Evolutionary conservation across 2,797 vertebrate genomes (phyloP).

Genomic region (Astyanax mexicanus): DNA sequence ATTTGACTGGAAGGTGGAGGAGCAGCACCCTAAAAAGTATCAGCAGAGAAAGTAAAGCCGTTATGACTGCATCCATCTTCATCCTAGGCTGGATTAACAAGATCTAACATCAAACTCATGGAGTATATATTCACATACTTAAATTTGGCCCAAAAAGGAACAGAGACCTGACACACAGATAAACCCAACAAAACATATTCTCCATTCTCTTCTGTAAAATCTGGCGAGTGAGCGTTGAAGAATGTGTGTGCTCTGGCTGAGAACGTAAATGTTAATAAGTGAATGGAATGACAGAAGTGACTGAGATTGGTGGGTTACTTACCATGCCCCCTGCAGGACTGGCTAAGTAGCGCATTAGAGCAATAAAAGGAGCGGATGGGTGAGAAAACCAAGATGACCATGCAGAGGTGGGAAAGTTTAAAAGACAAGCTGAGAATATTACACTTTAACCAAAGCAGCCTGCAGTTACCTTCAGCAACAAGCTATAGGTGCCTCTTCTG

Average conservation of each 20-base stretch:
- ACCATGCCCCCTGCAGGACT: constrained; percentile 70
- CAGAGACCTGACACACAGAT: too few relatives aligned
- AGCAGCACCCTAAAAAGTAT: constrained; percentile 78
- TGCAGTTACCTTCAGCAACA: background rate
- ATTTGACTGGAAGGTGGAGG: constrained; percentile 90
- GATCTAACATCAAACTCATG: constrained; percentile 51
- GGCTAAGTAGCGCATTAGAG: constrained; percentile 25
- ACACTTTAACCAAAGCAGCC: background rate
- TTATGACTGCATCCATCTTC: constrained; percentile 31
- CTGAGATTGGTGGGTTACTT: constrained; percentile 65
- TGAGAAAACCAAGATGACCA: background rate
- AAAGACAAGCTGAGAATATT: background rate
- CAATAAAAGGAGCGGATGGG: background rate
- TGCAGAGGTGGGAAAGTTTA: background rate
- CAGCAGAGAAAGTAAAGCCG: constrained; percentile 60
- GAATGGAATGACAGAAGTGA: background rate
- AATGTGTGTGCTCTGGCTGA: background rate
- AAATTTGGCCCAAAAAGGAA: too few relatives aligned
- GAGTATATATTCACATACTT: background rate
- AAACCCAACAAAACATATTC: too few relatives aligned
- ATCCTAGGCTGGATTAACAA: background rate
- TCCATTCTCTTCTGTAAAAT: too few relatives aligned
- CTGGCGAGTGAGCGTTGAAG: background rate
- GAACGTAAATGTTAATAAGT: constrained; percentile 13
- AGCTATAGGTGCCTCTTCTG: background rate